Percentiles rank a stretch among this genome's conserved stretches.
phyloP scores from a whole-genome alignment of 2,888 invertebrate genomes.

The Drosophila hamatofila region DNA sequence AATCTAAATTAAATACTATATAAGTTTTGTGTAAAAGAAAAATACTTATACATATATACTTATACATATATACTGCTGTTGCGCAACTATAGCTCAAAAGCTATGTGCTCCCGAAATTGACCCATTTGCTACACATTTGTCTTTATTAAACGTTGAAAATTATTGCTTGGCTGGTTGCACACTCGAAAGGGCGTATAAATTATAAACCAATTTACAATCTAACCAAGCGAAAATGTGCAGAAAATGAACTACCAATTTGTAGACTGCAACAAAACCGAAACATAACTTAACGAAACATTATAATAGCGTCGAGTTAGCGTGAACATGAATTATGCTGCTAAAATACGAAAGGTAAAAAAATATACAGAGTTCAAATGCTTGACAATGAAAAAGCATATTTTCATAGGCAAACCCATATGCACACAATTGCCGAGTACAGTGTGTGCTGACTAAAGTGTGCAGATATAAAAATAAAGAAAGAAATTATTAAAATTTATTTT shows the following conservation, averaged over 20 bases:
- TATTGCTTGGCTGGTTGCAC: constrained; percentile 52
- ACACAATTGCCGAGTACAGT: background rate
- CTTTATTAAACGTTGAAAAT: constrained; percentile 69
- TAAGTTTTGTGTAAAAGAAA: background rate
- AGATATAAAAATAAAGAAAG: background rate
- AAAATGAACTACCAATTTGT: constrained; percentile 73
- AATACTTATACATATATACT: background rate
- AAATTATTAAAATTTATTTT: background rate
- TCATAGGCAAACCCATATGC: constrained; percentile 9
- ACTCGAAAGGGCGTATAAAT: constrained; percentile 65
- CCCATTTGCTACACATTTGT: constrained; percentile 71
- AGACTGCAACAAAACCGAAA: constrained; percentile 24
- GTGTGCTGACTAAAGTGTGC: background rate
- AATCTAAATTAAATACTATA: background rate
- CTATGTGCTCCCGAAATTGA: constrained; percentile 38
- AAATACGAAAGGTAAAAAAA: constrained; percentile 8
- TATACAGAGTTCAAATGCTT: constrained; percentile 46
- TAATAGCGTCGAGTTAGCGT: constrained; percentile 59
- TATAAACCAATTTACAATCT: constrained; percentile 78
- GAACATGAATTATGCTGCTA: constrained; percentile 64
- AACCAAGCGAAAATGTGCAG: constrained; percentile 63
- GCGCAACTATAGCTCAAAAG: constrained; percentile 9
- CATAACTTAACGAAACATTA: constrained; percentile 48
- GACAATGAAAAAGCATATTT: constrained; percentile 47
- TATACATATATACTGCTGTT: background rate